These are phyloP conservation scores for Oreotragus oreotragus DNA, from an alignment of 2,113 vertebrate species.

Conservation along the genomic window DNA sequence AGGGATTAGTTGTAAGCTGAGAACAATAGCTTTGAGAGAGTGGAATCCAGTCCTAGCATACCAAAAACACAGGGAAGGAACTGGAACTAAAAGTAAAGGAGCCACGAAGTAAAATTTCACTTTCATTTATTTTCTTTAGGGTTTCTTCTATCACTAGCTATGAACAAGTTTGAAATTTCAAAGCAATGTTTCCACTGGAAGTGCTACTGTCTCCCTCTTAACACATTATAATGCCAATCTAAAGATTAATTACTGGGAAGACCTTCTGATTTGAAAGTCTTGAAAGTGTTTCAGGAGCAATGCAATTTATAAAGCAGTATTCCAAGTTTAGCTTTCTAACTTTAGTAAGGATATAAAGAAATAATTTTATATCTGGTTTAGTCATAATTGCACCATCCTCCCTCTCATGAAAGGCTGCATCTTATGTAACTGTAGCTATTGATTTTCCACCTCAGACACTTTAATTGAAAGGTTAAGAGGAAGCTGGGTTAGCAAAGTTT, in stretches of 20 bases:
- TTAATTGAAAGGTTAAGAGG: conserved; percentile 65
- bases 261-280: conserved; percentile 26
- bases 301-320: conserved; percentile 23
- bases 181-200: neutral
- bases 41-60: neutral
- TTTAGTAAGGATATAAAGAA: conserved; percentile 62
- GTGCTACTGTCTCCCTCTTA: neutral
- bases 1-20: neutral
- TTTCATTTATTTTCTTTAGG: neutral
- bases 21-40: neutral
- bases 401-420: conserved; percentile 46
- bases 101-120: neutral
- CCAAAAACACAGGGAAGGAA: neutral
- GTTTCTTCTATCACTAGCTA: neutral
- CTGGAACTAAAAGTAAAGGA: neutral
- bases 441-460: conserved; percentile 60
- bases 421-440: conserved; percentile 55
- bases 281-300: conserved; percentile 33
- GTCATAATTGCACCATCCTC: conserved; percentile 53
- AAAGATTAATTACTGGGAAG: conserved; percentile 45
- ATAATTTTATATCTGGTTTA: conserved; percentile 62
- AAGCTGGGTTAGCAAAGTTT: conserved; percentile 42
- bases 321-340: conserved; percentile 63
- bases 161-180: conserved; percentile 4
- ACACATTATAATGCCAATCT: neutral